These are phyloP conservation scores for Vanacampus margaritifer DNA, from an alignment of 2,113 vertebrate genomes.

Conservation along the genomic window DNA sequence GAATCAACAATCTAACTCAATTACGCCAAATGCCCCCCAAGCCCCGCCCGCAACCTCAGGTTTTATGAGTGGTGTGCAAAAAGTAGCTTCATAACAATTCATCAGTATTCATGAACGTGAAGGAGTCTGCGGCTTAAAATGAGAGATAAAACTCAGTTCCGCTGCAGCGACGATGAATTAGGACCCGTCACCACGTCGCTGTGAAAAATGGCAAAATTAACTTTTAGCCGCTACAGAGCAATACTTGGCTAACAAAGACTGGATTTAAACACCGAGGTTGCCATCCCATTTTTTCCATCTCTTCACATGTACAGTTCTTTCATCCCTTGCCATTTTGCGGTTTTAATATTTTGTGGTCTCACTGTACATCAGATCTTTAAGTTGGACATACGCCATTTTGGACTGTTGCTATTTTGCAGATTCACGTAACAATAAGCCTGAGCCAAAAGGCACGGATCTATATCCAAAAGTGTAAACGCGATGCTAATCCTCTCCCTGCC, in stretches of 20 bases:
- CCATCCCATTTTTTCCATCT: background rate
- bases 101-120: conserved; percentile 63
- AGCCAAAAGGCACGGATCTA: too few relatives aligned
- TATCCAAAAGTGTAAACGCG: background rate
- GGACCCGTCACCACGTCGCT: conserved; percentile 21
- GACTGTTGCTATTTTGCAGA: background rate
- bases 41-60: conserved; percentile 26
- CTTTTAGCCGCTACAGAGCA: conserved; percentile 21
- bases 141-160: conserved; percentile 38
- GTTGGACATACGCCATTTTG: background rate
- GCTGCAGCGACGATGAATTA: conserved; percentile 29
- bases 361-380: too few relatives aligned
- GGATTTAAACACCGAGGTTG: background rate
- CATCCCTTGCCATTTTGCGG: too few relatives aligned
- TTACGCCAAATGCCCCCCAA: conserved; percentile 27
- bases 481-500: background rate
- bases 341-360: too few relatives aligned
- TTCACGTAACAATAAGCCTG: background rate
- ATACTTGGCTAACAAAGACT: conserved; percentile 18
- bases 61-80: conserved; percentile 32
- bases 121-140: conserved; percentile 37
- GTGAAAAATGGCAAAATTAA: conserved; percentile 40
- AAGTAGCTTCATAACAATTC: conserved; percentile 37
- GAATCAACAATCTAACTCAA: conserved; percentile 30
- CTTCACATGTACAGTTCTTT: background rate